Conservation (phyloP, 1,140 invertebrate species). For the Asobara japonica region DNA sequence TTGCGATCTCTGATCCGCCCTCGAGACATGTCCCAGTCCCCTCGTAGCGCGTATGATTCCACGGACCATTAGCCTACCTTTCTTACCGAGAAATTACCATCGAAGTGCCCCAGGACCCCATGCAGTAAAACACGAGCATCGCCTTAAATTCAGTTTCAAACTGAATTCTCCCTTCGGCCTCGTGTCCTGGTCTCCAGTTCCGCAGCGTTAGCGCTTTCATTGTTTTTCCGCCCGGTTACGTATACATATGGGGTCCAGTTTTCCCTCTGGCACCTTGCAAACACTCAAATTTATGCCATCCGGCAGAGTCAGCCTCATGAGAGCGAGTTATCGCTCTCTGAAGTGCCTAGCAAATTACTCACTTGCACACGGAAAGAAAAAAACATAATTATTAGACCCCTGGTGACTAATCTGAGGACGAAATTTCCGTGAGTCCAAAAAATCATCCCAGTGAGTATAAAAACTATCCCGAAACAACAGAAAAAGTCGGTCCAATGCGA, state of each 20-base stretch:
- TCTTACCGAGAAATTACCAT: background rate
- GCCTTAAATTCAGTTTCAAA: background rate
- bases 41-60: no score
- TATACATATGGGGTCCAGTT: background rate
- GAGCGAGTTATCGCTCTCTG: conserved; percentile 18
- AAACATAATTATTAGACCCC: no score
- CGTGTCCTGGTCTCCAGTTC: background rate
- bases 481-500: no score
- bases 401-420: no score
- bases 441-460: no score
- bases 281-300: conserved; percentile 3
- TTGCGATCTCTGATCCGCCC: no score
- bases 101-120: background rate
- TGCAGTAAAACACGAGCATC: background rate
- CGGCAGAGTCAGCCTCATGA: conserved; percentile 9
- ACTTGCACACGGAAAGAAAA: no score
- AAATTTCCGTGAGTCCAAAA: no score
- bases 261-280: background rate
- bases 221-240: conserved; percentile 19
- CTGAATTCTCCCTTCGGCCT: background rate
- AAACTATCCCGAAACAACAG: no score
- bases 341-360: background rate
- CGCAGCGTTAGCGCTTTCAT: conserved; percentile 11
- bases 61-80: background rate
- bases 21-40: no score